Base-by-base conservation (phyloP, 1,140 invertebrate genomes). In the Drosophila ficusphila region DNA sequence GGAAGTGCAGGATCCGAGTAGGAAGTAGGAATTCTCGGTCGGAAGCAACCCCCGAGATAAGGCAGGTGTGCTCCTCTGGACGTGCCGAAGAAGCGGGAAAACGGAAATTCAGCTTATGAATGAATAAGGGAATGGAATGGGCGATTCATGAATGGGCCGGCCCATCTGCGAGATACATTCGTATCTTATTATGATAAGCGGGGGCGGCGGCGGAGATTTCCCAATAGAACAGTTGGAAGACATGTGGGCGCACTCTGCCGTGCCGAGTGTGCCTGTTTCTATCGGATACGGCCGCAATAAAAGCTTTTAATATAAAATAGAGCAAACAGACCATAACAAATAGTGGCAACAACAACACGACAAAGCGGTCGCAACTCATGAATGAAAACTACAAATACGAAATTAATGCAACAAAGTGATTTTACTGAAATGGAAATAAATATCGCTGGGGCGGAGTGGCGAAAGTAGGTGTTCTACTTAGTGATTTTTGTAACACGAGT, bases 301-400 rank as follows among this genome's bases (percentile, higher is more conserved):
- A 76, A 76, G 71, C 65, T 70, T 70, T 58, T 61, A 72, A 60
- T 73, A 58, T 64, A 56, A 83, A 77, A 69, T 83, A 71, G 79
- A 74, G 79, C 79, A 83, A 83, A 64, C 79, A 69, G 78, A 83
- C 52, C 78, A 83, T 83, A 78, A 74, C 81, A 76, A 69, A 69
- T 42, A 65, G 46, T 65, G 60, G 29, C 76, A 58, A 27, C 33
- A 49, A 34, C 46, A 36, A 48, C 41, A 52, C 34, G 14, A 16
- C 6, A n/a, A 23, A 18, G 39, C 33, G 49, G 18, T 25, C 6
- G 38, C 23, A 23, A 56, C 53, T 47, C 56, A 78, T 82, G 79
- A 82, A 82, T 82, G 79, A 78, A 77, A 68, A 42, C 25, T 68
- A 78, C 56, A 57, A 65, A 76, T 27, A 76, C 57, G n/a, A 60